phyloP scores from a whole-genome alignment of 2,113 vertebrate species.

The Coryphaenoides rupestris region DNA sequence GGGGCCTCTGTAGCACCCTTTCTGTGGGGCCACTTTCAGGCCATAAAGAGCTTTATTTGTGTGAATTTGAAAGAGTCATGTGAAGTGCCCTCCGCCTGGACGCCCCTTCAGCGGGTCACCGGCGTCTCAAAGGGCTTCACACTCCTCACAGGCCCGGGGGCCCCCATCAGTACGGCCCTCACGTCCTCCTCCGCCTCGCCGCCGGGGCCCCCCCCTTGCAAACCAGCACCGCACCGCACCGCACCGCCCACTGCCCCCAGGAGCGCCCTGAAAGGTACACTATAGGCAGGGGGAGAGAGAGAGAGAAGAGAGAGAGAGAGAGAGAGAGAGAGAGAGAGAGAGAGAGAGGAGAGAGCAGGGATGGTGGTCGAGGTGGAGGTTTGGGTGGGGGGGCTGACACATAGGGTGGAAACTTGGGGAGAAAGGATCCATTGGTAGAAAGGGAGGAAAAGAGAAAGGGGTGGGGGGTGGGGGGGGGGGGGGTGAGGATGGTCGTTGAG shows the following conservation, averaged over 20 bases:
- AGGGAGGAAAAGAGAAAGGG: conserved; percentile 2
- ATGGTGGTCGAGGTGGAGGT: background rate
- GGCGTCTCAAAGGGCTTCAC: conserved; percentile 90
- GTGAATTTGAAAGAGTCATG: conserved; percentile 97
- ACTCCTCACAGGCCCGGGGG: conserved; percentile 81
- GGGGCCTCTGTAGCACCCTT: conserved; percentile 88
- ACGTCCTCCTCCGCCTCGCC: no score
- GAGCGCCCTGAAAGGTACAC: conserved; percentile 79
- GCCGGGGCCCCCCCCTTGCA: no score
- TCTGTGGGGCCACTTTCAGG: conserved; percentile 97
- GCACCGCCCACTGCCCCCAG: no score
- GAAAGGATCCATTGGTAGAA: background rate
- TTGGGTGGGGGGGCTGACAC: background rate
- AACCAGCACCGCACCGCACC: no score
- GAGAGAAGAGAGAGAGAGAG: background rate
- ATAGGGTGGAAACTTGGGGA: conserved; percentile 10
- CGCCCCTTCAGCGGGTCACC: conserved; percentile 92
- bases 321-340: background rate
- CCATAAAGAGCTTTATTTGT: conserved; percentile 97
- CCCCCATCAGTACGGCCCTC: conserved; percentile 89
- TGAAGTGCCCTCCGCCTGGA: conserved; percentile 90
- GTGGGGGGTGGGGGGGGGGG: conserved; percentile 1
- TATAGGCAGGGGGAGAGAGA: conserved; percentile 29
- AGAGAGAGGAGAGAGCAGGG: conserved; percentile 11
- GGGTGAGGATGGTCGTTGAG: conserved; percentile 3